Evolutionary conservation across 2,888 invertebrate species (phyloP), one percentile per base, ranked within the genome.

Genomic region (Campaea margaritaria): DNA sequence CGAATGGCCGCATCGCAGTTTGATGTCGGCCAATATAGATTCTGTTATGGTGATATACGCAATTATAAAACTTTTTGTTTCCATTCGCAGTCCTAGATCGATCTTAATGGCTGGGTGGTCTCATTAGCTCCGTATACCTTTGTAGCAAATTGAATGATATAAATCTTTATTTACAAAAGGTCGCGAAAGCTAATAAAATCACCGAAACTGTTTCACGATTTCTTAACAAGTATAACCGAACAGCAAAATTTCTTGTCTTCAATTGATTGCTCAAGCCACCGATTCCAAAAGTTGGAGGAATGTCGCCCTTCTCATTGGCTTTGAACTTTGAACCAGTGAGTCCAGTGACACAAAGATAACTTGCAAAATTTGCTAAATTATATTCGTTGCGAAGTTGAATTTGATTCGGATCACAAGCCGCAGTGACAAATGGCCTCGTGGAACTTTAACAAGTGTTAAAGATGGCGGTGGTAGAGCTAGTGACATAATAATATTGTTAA

Each of bases 21-120:
- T 74, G 77, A 82, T 84, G 82, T 82, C 72, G 79, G 79, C 74
- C 74, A 79, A 79, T 83, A 86, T 85, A 85, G 85, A 87, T 86
- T 84, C 68, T 73, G 77, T 74, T 77, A 72, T 70, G 76, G 78
- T 77, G 80, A 81, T 77, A 79, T 78, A 78, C 76, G 75, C 77
- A 81, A 84, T 86, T 80, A 82, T 81, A 79, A 54, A 78, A 67
- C 69, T 77, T 76, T 78, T 69, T 67, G 61, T 65, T 65, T 67
- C 55, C 64, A 64, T 66, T 63, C 42, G 62, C 62, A 63, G 67
- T 63, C 61, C 58, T 62, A 59, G 65, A 68, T 64, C 64, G 62
- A 65, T 68, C 66, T 68, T 62, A 68, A 68, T 65, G 54, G 46
- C 11, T 60, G 60, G 60, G 60, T 61, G 60, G 60, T 61, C 55